Percentiles rank a stretch among this genome's conserved stretches.
Conservation (phyloP, 1,140 invertebrate species). For the Venturia canescens region DNA sequence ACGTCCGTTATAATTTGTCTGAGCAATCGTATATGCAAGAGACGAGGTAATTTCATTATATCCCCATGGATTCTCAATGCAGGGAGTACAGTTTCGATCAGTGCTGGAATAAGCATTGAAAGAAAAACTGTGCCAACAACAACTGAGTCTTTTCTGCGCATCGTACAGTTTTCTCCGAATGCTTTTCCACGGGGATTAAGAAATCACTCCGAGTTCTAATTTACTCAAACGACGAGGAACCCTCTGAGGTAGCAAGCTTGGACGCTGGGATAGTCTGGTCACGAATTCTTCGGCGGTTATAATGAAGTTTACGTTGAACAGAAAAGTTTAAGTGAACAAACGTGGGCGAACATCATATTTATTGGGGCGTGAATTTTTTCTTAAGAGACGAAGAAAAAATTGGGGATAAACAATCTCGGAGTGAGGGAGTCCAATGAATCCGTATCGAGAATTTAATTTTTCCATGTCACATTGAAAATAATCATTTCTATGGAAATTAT, state of each 20-base stretch:
- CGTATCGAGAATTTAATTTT: not conserved
- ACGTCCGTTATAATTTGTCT: too few relatives aligned
- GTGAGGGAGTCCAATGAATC: not conserved
- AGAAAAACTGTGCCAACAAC: too few relatives aligned
- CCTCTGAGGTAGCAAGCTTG: not conserved
- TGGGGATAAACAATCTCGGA: not conserved
- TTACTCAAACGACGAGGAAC: not conserved
- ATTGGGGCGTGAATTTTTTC: not conserved
- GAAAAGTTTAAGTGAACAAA: slow-evolving; percentile 22
- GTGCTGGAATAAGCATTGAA: not conserved
- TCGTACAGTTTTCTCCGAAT: not conserved
- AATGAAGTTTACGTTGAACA: slow-evolving; percentile 40
- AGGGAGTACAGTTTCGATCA: not conserved
- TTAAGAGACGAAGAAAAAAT: not conserved
- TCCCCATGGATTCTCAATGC: too few relatives aligned
- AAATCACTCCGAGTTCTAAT: not conserved
- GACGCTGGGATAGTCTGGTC: slow-evolving; percentile 19
- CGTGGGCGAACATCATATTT: not conserved
- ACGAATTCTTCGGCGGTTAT: slow-evolving; percentile 35
- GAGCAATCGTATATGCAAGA: too few relatives aligned
- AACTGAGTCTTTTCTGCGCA: not conserved
- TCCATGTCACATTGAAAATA: not conserved
- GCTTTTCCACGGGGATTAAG: slow-evolving; percentile 12
- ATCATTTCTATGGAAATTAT: too few relatives aligned
- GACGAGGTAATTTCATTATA: too few relatives aligned